Evolutionary conservation across 1,140 invertebrate genomes (phyloP), one percentile per base, ranked within the genome.

Genomic region (Drosophila pallidifrons): DNA sequence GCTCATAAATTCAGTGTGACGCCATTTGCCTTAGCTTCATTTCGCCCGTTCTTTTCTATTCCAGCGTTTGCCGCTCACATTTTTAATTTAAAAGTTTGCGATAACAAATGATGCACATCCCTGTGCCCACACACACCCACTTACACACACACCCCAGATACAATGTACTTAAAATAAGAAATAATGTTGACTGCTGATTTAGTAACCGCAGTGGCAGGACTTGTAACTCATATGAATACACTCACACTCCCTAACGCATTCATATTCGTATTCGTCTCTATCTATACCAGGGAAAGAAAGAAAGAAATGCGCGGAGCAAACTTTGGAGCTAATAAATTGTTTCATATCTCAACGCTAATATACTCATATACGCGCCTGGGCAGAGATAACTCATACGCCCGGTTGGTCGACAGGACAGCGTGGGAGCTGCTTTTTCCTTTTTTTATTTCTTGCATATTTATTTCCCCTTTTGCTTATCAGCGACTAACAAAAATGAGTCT

Each of bases 21-120:
- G 67, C 73, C 67, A 57, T 60, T 45, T 57, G 35, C 30, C 13
- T 57, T 64, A 28, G 16, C 45, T 16, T 35, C 30, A 13, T 41
- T 49, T 25, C 20, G 1, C 11, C 5, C 32, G 3, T 10, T 25
- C 52, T 11, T 8, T 30, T 13, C 52, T 7, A 6, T 32, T 49
- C 7, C 52, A 16, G 32, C 45, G 13, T 41, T 38, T 57, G 41
- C n/a, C 16, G 67, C 52, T 59, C 49, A 16, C 81, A 54, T 65
- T 89, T 86, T 89, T 89, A 89, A 89, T 89, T 89, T 89, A 81
- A 89, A 89, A 89, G 86, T 89, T 89, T 79, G 85, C 78, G 85
- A 89, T 89, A 89, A 89, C 86, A 89, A 89, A 89, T 89, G 85
- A 90, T 85, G 86, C 75, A 85, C 81, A 85, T 74, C 78, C 80